phyloP scores from a whole-genome alignment of 2,888 invertebrate genomes.

The Chymomyza fuscimana region DNA sequence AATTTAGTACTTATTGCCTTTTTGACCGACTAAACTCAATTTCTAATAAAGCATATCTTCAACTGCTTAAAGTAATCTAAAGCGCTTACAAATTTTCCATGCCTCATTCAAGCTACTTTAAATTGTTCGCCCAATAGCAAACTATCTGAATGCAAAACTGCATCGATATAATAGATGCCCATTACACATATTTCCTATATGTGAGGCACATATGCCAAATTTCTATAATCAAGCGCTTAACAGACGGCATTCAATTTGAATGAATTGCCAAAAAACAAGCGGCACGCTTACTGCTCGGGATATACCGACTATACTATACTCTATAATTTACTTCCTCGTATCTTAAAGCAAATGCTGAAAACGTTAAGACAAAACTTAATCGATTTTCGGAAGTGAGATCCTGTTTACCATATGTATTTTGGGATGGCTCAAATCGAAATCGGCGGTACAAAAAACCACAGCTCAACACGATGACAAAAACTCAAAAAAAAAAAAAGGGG shows the following conservation, averaged over 20 bases:
- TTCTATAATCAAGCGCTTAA: background rate
- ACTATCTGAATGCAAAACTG: background rate
- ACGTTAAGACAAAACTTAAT: no score
- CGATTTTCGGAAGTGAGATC: no score
- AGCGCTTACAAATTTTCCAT: background rate
- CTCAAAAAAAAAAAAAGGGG: no score
- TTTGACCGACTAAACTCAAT: background rate
- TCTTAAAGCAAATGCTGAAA: no score
- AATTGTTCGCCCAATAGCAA: background rate
- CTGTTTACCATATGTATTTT: no score
- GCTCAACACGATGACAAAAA: no score
- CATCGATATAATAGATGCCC: background rate
- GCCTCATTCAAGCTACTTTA: background rate
- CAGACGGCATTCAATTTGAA: background rate
- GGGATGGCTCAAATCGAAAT: no score
- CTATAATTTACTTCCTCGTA: no score
- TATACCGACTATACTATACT: background rate
- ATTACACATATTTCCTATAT: background rate
- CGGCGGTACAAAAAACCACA: no score
- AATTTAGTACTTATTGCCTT: background rate
- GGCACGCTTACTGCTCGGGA: no score
- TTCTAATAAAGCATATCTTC: background rate
- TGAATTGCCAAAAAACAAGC: slow-evolving; percentile 6
- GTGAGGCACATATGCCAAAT: background rate
- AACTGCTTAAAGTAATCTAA: background rate